Base-by-base conservation (phyloP, 37 sponge, comb jelly and placozoan genomes). In the Cliona cf. orientalis region DNA sequence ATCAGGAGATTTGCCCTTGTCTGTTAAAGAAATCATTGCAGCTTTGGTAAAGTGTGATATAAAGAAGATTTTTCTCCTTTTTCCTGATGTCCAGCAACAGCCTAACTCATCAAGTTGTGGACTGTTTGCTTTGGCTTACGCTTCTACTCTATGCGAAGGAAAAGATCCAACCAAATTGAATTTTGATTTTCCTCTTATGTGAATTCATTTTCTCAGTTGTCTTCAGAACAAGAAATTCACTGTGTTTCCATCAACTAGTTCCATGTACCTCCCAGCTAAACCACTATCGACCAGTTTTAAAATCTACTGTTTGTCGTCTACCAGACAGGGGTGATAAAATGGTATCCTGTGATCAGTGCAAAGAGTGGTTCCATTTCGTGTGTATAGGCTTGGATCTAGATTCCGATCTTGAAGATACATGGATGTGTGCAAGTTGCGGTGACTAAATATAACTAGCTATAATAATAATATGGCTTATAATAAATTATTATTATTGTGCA, bases 1-100 rank as follows among this genome's bases (percentile, higher is more conserved):
- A 49, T 19, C 53, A 49, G 53, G 53, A 19, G 53, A 49, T 49
- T 9, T 49, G 9, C 14, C 53, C 14, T 19, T 14, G 14, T 19
- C 9, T 49, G 14, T 14, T 49, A 49, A 49, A 49, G 53, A 49
- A 49, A 19, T 14, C 9, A 49, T 49, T 14, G 53, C 53, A 49
- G 9, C 53, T 49, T 14, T 49, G 14, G 9, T 49, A 14, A 49
- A 49, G 9, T 14, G 14, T 14, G 9, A 9, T 49, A 14, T 9
- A 19, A 49, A 49, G 14, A 19, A 19, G 9, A 9, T 49, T 9
- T 49, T 19, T 49, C 14, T 49, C 14, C 14, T 49, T 9, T 49
- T 49, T 49, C 53, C 53, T 19, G 53, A 49, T 49, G 53, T 49
- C 53, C 53, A 49, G 53, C 53, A 49, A 49, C 53, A 49, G 53